These are phyloP conservation scores for Euspilapteryx auroguttella DNA, from an alignment of 2,888 invertebrate genomes.

Conservation along the genomic window DNA sequence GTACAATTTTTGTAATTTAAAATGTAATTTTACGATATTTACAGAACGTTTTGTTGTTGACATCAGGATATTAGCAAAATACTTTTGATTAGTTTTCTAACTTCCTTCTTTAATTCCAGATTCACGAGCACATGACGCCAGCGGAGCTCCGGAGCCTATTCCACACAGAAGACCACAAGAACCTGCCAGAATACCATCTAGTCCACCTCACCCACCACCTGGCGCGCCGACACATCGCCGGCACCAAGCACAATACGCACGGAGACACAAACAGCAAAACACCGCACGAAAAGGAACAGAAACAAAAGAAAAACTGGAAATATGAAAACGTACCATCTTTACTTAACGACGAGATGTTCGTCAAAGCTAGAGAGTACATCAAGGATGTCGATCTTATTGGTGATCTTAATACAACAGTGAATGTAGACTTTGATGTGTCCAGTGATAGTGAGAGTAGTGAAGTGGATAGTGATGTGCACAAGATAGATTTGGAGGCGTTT, in stretches of 20 bases:
- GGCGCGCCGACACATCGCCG: constrained; percentile 37
- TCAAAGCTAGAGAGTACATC: constrained; percentile 30
- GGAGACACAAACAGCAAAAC: constrained; percentile 21
- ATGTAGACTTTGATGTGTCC: constrained; percentile 33
- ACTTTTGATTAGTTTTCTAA: too few species aligned
- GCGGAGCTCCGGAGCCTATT: constrained; percentile 82
- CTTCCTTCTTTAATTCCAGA: constrained; percentile 68
- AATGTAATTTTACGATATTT: too few species aligned
- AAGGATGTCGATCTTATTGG: constrained; percentile 45
- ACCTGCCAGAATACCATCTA: constrained; percentile 84
- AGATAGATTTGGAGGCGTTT: constrained; percentile 78
- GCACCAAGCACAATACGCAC: constrained; percentile 23
- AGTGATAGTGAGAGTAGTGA: constrained; percentile 14
- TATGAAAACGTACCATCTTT: constrained; percentile 32
- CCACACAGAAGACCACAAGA: constrained; percentile 76
- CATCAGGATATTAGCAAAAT: too few species aligned
- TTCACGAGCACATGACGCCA: constrained; percentile 86
- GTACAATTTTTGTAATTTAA: too few species aligned
- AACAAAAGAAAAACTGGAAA: constrained; percentile 22
- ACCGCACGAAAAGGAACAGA: constrained; percentile 30
- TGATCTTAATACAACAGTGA: constrained; percentile 42
- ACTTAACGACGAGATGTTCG: constrained; percentile 46
- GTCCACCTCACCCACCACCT: constrained; percentile 72
- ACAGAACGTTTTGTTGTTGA: too few species aligned
- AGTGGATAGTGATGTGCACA: constrained; percentile 53